phyloP scores from a whole-genome alignment of 1,140 invertebrate species.

The Lethrus apterus region DNA sequence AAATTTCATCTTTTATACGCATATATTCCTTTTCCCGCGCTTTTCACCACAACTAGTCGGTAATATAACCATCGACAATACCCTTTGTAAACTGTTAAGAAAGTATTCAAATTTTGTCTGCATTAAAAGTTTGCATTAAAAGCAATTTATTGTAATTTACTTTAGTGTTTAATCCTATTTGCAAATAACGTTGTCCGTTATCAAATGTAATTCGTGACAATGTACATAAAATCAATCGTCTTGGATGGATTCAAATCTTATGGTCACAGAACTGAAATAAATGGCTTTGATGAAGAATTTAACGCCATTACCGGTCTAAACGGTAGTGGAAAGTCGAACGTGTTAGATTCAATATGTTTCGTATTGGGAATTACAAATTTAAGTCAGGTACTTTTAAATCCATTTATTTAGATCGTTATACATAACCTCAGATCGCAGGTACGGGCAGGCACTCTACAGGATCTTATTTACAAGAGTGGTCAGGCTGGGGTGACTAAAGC shows the following conservation, averaged over 20 bases:
- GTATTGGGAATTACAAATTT: conserved; percentile 94
- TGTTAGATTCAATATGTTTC: conserved; percentile 97
- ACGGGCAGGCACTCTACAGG: conserved; percentile 80
- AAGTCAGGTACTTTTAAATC: conserved; percentile 62
- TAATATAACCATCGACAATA: too few species aligned
- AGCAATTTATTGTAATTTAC: neutral
- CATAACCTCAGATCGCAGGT: conserved; percentile 54
- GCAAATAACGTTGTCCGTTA: too few species aligned
- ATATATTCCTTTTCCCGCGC: too few species aligned
- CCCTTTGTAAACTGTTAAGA: neutral
- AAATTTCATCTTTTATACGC: too few species aligned
- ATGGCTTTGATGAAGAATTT: conserved; percentile 89
- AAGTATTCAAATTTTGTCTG: neutral
- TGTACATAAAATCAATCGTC: conserved; percentile 92
- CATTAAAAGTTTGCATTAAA: neutral
- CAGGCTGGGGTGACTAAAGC: conserved; percentile 95
- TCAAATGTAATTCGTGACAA: conserved; percentile 40
- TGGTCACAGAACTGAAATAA: conserved; percentile 86
- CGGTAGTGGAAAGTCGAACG: conserved; percentile 98
- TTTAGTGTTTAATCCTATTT: neutral
- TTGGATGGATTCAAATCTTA: conserved; percentile 99
- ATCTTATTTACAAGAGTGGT: conserved; percentile 95
- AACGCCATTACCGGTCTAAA: conserved; percentile 99
- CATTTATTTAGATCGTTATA: conserved; percentile 12
- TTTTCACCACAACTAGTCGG: too few species aligned